These are phyloP conservation scores for Noctua janthina DNA, from an alignment of 2,888 invertebrate species.

Conservation along the genomic window DNA sequence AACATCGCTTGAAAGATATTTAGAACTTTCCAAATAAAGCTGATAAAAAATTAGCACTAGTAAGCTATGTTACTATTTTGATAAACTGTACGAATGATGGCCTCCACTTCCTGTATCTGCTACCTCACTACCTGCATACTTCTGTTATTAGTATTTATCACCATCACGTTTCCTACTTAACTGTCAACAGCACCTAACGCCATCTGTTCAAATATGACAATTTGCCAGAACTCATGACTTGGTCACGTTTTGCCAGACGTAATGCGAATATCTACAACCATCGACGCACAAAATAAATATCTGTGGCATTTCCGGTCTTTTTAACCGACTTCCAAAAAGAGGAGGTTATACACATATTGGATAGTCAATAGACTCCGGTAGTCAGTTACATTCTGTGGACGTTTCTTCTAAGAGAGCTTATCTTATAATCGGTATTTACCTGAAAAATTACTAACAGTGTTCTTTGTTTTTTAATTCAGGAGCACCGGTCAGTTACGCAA, in stretches of 20 bases:
- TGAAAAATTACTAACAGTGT: neutral
- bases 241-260: constrained; percentile 27
- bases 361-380: neutral
- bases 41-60: neutral
- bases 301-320: constrained; percentile 24
- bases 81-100: neutral
- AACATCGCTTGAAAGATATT: constrained; percentile 1
- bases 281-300: neutral
- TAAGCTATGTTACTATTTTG: neutral
- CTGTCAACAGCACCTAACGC: constrained; percentile 1
- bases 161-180: constrained; percentile 18
- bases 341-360: neutral
- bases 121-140: constrained; percentile 3
- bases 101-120: neutral
- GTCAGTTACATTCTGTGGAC: neutral
- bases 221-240: constrained; percentile 19
- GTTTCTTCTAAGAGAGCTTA: neutral
- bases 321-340: no score
- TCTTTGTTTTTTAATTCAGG: constrained; percentile 78
- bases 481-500: constrained; percentile 95
- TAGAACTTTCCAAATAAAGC: neutral
- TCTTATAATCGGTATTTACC: neutral
- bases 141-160: constrained; percentile 6
- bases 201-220: constrained; percentile 50
- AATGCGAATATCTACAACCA: constrained; percentile 8